These are phyloP conservation scores for Latheticus oryzae DNA, from an alignment of 2,888 invertebrate species.

Conservation along the genomic window DNA sequence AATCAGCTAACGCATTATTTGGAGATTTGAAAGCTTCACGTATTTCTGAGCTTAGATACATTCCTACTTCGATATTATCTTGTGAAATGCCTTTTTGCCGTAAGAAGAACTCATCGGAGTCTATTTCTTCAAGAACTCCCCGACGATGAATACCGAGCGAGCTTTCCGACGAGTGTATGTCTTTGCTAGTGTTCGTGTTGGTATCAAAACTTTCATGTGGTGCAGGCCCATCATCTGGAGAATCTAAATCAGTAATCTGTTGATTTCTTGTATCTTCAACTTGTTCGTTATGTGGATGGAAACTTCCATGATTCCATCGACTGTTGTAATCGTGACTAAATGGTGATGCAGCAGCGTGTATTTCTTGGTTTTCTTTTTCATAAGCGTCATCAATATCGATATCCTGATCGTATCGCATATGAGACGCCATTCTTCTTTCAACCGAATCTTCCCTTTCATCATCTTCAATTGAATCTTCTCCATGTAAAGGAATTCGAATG, in stretches of 20 bases:
- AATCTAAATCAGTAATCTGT: conserved; percentile 56
- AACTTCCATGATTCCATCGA: conserved; percentile 63
- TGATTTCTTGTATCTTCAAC: conserved; percentile 37
- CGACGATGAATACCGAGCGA: conserved; percentile 69
- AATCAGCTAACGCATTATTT: conserved; percentile 73
- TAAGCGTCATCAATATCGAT: conserved; percentile 67
- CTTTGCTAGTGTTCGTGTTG: conserved; percentile 66
- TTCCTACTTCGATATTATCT: conserved; percentile 83
- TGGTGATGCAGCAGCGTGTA: conserved; percentile 64
- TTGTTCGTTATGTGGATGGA: conserved; percentile 51
- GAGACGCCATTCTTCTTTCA: conserved; percentile 52
- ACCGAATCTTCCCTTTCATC: conserved; percentile 47
- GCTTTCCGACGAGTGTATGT: conserved; percentile 72
- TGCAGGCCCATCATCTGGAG: conserved; percentile 58
- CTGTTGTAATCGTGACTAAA: conserved; percentile 59
- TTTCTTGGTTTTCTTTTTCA: conserved; percentile 68
- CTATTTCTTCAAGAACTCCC: conserved; percentile 85
- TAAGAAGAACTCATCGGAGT: conserved; percentile 88
- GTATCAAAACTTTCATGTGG: conserved; percentile 59
- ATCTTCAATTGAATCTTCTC: conserved; percentile 59
- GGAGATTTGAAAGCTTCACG: conserved; percentile 81
- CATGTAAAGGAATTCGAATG: conserved; percentile 61
- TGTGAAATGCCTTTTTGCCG: conserved; percentile 85
- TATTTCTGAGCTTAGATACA: conserved; percentile 82
- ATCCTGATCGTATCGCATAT: conserved; percentile 62